A percentile compares a stretch with the other conserved stretches of the same genome.
These are phyloP conservation scores for Hermaeophaga mercurialis DNA, from an alignment of 2,888 invertebrate species.

Conservation along the genomic window DNA sequence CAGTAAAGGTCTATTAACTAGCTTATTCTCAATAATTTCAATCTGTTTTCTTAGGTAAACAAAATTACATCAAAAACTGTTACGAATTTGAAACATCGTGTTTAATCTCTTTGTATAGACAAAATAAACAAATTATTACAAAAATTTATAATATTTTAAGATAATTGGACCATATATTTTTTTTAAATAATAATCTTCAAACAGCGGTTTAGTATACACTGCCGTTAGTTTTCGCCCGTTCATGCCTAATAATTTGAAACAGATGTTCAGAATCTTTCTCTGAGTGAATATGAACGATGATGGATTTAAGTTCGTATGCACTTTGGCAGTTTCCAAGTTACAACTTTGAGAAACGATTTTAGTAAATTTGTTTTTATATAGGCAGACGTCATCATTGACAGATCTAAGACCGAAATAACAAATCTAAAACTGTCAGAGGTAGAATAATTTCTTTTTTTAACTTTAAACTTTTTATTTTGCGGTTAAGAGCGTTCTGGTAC, in stretches of 20 bases:
- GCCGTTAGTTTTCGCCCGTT: slow-evolving; percentile 21
- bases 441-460: background rate
- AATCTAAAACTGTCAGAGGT: background rate
- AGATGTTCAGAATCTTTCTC: slow-evolving; percentile 24
- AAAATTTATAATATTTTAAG: too few relatives aligned
- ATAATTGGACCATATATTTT: too few relatives aligned
- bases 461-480: too few relatives aligned
- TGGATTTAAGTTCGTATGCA: slow-evolving; percentile 27
- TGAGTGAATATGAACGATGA: slow-evolving; percentile 26
- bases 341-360: slow-evolving; percentile 16
- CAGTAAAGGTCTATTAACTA: too few relatives aligned
- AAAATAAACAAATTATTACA: too few relatives aligned
- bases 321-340: slow-evolving; percentile 24
- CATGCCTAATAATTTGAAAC: slow-evolving; percentile 30
- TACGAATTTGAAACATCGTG: too few relatives aligned
- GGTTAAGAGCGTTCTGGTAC: too few relatives aligned
- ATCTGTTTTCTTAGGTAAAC: too few relatives aligned
- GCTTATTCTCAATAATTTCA: too few relatives aligned
- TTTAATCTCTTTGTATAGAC: too few relatives aligned
- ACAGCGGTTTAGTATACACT: slow-evolving; percentile 11
- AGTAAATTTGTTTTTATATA: slow-evolving; percentile 5
- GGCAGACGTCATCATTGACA: background rate
- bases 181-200: too few relatives aligned
- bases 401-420: background rate
- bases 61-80: too few relatives aligned